Evolutionary conservation across 2,888 invertebrate species (phyloP).

Genomic region (Meganola albula): DNA sequence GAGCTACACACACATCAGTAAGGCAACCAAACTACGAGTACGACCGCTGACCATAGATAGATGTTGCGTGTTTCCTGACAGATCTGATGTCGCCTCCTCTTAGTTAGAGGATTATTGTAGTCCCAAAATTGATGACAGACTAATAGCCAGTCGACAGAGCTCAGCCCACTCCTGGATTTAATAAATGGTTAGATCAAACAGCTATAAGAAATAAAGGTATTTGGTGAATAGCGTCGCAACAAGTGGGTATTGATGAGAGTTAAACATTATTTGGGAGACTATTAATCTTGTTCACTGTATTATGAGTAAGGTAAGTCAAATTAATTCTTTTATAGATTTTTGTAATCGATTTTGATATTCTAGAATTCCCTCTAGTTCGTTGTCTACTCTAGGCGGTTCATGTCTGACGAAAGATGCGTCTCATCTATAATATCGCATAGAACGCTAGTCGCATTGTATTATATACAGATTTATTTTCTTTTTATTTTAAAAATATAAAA

Average conservation of each 20-base stretch:
- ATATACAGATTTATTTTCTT: too few species aligned
- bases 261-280: conserved; percentile 15
- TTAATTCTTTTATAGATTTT: too few species aligned
- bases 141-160: conserved; percentile 50
- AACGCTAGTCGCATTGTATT: too few species aligned
- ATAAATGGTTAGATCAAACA: conserved; percentile 17
- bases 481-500: too few species aligned
- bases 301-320: not conserved
- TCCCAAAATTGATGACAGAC: conserved; percentile 58
- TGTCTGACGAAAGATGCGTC: too few species aligned
- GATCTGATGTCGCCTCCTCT: conserved; percentile 51
- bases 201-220: conserved; percentile 17
- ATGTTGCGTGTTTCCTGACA: conserved; percentile 36
- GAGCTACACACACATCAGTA: conserved; percentile 9
- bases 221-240: conserved; percentile 17
- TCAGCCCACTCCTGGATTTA: conserved; percentile 19
- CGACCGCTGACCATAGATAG: conserved; percentile 42
- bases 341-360: too few species aligned
- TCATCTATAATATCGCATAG: too few species aligned
- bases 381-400: too few species aligned
- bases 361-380: too few species aligned
- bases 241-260: conserved; percentile 20
- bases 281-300: conserved; percentile 3
- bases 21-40: conserved; percentile 32
- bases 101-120: conserved; percentile 63